Conservation (phyloP, 2,113 vertebrate genomes). For the Azemiops feae region DNA sequence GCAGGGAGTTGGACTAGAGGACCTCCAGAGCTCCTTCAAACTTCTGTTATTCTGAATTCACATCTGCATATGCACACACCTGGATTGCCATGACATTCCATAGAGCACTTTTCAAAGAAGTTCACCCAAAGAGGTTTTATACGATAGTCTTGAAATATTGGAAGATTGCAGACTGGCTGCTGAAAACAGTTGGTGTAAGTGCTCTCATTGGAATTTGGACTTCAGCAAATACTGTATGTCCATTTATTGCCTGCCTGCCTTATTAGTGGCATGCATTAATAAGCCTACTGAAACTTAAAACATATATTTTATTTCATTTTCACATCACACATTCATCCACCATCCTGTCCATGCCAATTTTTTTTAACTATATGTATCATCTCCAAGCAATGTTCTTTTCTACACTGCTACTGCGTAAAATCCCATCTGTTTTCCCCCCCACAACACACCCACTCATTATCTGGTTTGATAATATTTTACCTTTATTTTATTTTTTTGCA, state of each 20-base stretch:
- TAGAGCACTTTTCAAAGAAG: background rate
- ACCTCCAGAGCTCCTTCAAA: background rate
- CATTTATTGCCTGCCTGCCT: background rate
- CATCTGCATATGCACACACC: background rate
- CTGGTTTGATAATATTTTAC: slow-evolving; percentile 63
- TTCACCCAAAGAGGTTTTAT: background rate
- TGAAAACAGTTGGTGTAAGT: background rate
- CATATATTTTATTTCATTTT: background rate
- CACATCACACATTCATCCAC: background rate
- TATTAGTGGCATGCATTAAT: background rate
- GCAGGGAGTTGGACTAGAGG: background rate
- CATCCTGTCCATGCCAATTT: slow-evolving; percentile 59
- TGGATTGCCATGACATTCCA: background rate
- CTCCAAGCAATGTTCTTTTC: slow-evolving; percentile 65
- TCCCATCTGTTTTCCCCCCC: slow-evolving; percentile 68
- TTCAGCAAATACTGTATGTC: background rate
- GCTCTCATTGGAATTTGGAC: background rate
- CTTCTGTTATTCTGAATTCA: background rate
- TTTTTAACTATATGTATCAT: slow-evolving; percentile 55
- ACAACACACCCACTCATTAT: slow-evolving; percentile 70
- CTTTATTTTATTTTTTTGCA: slow-evolving; percentile 65
- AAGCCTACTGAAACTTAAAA: background rate
- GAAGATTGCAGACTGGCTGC: background rate
- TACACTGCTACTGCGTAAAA: slow-evolving; percentile 63
- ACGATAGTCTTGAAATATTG: background rate